Conservation (phyloP, 2,113 vertebrate genomes). For the Grammomys dolichurus region DNA sequence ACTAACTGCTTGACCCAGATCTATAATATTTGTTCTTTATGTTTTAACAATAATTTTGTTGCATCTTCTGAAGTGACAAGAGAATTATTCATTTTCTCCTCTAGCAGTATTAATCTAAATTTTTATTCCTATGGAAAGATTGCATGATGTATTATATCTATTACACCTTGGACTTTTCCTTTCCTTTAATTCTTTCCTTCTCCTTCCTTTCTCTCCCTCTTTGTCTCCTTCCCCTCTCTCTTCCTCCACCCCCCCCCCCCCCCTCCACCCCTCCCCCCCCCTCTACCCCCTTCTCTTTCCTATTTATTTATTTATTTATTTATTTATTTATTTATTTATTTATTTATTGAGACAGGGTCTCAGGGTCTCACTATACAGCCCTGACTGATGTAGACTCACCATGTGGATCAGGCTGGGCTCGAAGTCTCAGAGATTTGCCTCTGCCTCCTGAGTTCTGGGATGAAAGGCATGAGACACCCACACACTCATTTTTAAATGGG, state of each 20-base stretch:
- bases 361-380: neutral
- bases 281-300: fast-evolving
- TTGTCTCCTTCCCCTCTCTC: too few relatives aligned
- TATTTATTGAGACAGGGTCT: neutral
- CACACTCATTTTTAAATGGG: neutral
- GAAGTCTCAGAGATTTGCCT: neutral
- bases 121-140: neutral
- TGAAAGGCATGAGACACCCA: neutral
- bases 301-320: neutral
- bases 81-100: neutral
- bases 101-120: neutral
- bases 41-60: slow-evolving; percentile 19
- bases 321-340: neutral
- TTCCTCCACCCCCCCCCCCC: fast-evolving
- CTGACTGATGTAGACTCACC: neutral
- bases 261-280: fast-evolving
- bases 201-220: too few relatives aligned
- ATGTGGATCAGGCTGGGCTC: neutral
- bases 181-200: fast-evolving
- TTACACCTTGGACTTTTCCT: neutral
- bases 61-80: neutral
- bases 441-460: neutral
- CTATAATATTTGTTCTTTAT: neutral
- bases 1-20: neutral
- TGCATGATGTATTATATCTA: neutral